Base-by-base conservation (phyloP, 2,888 invertebrate species). In the Drosophila stalkeri region DNA sequence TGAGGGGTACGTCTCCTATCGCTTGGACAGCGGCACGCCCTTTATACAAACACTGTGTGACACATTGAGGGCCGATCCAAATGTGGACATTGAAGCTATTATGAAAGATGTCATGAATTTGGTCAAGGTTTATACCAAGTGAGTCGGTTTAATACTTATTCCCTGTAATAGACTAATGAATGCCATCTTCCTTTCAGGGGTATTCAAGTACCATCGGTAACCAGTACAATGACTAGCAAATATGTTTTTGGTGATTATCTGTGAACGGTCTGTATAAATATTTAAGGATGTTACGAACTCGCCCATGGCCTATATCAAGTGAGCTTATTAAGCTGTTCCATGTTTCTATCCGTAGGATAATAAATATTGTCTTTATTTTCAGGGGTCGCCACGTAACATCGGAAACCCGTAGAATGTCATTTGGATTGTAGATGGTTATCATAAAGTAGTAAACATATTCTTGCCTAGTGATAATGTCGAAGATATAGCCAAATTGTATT, bases 1-100 rank as follows among this genome's bases (percentile, higher is more conserved):
- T 63, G 93, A 93, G 73, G 93, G 93, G 12, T 93, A 91, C 67
- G 92, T 92, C 0, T 90, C 93, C 6, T 93, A 89, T 84, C 92
- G 93, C 35, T 81, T 88, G 4, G 80, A 88, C 3, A 81, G 81
- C 20, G 93, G 93, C 14, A 91, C 93, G 14, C 82, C 92, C 11
- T 93, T 93, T 47, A 92, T 93, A 62, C 90, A 92, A 69, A 78
- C 78, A 0, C 75, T 93, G 11, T 93, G 93, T 62, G 86, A 91
- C 18, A 73, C 88, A n/a, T 65, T 93, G 0, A 77, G 6, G 4
- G 11, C 31, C 1, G 68, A 77, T 6, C 57, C 72, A 14, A 52
- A 72, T n/a, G 60, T 31, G 9, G 88, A 89, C 63, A 92, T 93
- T 59, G 87, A 90, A 41, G 80, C 88, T 8, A 91, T 93, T 33